phyloP scores from a whole-genome alignment of 2,113 vertebrate genomes.

The Ammodytes dubius region DNA sequence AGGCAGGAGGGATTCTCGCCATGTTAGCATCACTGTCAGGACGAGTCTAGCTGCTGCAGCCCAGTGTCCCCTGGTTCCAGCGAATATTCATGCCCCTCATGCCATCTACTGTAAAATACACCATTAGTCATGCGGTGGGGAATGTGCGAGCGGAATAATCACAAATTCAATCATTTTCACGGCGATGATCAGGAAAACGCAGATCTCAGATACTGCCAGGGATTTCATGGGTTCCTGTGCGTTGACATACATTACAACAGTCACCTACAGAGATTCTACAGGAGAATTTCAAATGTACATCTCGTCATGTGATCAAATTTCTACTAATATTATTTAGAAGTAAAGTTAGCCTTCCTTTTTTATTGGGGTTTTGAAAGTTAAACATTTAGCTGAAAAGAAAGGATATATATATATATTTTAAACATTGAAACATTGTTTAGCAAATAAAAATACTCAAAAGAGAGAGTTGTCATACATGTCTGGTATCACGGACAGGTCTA shows the following conservation, averaged over 20 bases:
- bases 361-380: too few species aligned
- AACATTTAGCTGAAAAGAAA: too few species aligned
- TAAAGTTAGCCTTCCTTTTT: background rate
- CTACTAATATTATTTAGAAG: background rate
- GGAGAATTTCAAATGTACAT: constrained; percentile 11
- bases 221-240: constrained; percentile 11
- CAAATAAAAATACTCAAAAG: too few species aligned
- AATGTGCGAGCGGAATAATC: constrained; percentile 51
- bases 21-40: constrained; percentile 84
- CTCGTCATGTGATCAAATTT: constrained; percentile 5
- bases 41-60: constrained; percentile 61
- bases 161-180: constrained; percentile 35
- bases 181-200: constrained; percentile 29
- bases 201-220: constrained; percentile 26
- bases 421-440: too few species aligned
- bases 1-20: constrained; percentile 82
- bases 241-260: constrained; percentile 59
- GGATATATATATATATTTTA: too few species aligned
- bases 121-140: constrained; percentile 43
- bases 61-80: constrained; percentile 61
- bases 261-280: constrained; percentile 2
- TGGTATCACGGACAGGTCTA: too few species aligned
- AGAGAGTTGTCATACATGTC: too few species aligned
- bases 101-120: constrained; percentile 61
- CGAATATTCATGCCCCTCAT: constrained; percentile 45